These are phyloP conservation scores for Drosophila persimilis DNA, from an alignment of 1,140 invertebrate species.

Conservation along the genomic window DNA sequence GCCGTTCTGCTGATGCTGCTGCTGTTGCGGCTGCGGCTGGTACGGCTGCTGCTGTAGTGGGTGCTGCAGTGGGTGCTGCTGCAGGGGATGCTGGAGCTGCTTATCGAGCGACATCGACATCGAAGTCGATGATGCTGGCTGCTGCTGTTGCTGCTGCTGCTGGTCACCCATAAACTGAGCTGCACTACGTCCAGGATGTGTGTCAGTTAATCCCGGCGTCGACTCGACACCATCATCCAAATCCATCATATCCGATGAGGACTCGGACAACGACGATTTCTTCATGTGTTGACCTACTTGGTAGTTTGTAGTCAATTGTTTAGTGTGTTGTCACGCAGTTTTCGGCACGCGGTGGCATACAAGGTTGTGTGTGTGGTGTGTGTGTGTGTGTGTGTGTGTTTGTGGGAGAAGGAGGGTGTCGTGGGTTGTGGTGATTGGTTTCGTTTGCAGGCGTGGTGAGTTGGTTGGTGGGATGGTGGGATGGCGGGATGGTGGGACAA, in stretches of 20 bases:
- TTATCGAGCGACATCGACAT: constrained; percentile 49
- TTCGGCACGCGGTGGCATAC: constrained; percentile 41
- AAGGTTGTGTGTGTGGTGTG: constrained; percentile 14
- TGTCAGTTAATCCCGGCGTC: constrained; percentile 86
- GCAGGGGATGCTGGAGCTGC: constrained; percentile 48
- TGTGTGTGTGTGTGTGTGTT: constrained; percentile 10
- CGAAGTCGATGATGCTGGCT: constrained; percentile 33
- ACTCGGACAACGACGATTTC: constrained; percentile 95
- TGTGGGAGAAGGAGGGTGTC: no score
- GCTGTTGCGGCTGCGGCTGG: constrained; percentile 45
- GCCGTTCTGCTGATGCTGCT: constrained; percentile 50
- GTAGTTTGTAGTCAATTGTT: constrained; percentile 79
- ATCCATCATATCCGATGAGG: constrained; percentile 97
- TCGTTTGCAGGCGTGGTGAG: constrained; percentile 9
- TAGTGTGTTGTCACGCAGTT: constrained; percentile 64
- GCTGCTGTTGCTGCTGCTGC: constrained; percentile 53
- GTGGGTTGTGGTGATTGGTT: no score
- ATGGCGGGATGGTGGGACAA: constrained; percentile 21
- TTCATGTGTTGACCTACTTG: constrained; percentile 93
- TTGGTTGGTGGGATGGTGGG: constrained; percentile 21
- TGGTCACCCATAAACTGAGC: constrained; percentile 83
- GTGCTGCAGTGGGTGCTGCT: constrained; percentile 45
- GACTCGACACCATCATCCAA: constrained; percentile 94
- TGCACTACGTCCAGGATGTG: constrained; percentile 78
- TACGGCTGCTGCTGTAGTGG: constrained; percentile 49